These are phyloP conservation scores for Pheosia tremula DNA, from an alignment of 2,888 invertebrate genomes.

Conservation along the genomic window DNA sequence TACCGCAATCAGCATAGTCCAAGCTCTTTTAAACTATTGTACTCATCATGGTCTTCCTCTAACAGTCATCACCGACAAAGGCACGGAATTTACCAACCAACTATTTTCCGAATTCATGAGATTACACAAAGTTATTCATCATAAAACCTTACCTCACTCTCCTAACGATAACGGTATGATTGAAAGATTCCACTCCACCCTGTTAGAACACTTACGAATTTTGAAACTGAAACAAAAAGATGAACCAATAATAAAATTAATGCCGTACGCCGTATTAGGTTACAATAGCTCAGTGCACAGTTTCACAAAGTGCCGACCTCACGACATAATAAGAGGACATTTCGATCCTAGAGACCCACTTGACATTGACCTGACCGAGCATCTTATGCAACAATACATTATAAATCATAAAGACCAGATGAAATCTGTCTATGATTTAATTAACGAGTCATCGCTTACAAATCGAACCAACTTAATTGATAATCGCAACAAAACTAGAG, in stretches of 20 bases:
- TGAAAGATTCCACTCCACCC: neutral
- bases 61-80: conserved; percentile 27
- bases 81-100: conserved; percentile 16
- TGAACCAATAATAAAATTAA: conserved; percentile 14
- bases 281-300: conserved; percentile 35
- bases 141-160: conserved; percentile 11
- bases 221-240: conserved; percentile 15
- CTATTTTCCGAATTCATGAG: conserved; percentile 11
- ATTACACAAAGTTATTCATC: neutral
- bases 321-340: conserved; percentile 36
- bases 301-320: conserved; percentile 32
- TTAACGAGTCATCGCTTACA: conserved; percentile 15
- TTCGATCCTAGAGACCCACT: conserved; percentile 29
- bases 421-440: conserved; percentile 14
- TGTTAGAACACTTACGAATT: neutral
- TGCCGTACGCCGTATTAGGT: conserved; percentile 27
- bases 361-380: conserved; percentile 21
- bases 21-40: conserved; percentile 18
- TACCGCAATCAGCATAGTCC: conserved; percentile 10
- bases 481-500: conserved; percentile 21
- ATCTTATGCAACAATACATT: conserved; percentile 27
- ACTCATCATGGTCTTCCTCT: conserved; percentile 20
- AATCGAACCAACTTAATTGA: conserved; percentile 16
- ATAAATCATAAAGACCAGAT: conserved; percentile 20
- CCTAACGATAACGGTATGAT: conserved; percentile 26